A percentile compares a stretch with the other conserved stretches of the same genome.
phyloP scores from a whole-genome alignment of 1,140 invertebrate species.

The Nautilus pompilius region DNA sequence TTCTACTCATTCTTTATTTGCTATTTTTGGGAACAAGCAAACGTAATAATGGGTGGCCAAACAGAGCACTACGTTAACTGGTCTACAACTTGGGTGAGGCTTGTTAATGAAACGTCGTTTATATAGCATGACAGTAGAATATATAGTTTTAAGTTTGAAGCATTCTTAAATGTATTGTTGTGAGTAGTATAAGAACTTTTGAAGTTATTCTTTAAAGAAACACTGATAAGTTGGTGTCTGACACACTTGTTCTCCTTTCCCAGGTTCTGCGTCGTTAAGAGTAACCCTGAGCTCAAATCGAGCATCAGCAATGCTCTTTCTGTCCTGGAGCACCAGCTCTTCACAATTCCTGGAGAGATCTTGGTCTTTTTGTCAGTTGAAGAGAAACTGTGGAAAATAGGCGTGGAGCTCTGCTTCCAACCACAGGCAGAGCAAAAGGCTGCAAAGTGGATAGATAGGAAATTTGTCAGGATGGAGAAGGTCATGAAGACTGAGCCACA shows the following conservation, averaged over 20 bases:
- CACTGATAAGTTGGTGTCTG: too few relatives aligned
- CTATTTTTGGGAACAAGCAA: too few relatives aligned
- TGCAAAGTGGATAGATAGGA: constrained; percentile 5
- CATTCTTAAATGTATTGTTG: too few relatives aligned
- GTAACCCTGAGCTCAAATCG: constrained; percentile 34
- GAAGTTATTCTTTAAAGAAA: too few relatives aligned
- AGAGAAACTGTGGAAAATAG: constrained; percentile 43
- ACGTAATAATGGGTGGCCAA: too few relatives aligned
- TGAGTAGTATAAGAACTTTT: too few relatives aligned
- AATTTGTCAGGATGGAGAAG: background rate
- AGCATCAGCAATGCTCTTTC: constrained; percentile 33
- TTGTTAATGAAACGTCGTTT: too few relatives aligned
- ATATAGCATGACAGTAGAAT: too few relatives aligned
- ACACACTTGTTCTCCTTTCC: constrained; percentile 7
- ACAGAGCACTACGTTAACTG: too few relatives aligned
- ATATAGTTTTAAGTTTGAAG: too few relatives aligned
- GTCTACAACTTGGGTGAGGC: too few relatives aligned
- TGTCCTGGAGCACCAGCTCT: constrained; percentile 30
- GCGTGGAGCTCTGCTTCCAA: constrained; percentile 34
- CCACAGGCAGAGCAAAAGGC: constrained; percentile 11
- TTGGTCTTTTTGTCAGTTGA: constrained; percentile 39
- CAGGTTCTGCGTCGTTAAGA: constrained; percentile 46
- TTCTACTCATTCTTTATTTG: too few relatives aligned
- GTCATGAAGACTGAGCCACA: background rate
- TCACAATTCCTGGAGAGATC: constrained; percentile 39